Evolutionary conservation across 2,888 invertebrate genomes (phyloP), one percentile per base, ranked within the genome.

Genomic region (Epistrophe grossulariae): DNA sequence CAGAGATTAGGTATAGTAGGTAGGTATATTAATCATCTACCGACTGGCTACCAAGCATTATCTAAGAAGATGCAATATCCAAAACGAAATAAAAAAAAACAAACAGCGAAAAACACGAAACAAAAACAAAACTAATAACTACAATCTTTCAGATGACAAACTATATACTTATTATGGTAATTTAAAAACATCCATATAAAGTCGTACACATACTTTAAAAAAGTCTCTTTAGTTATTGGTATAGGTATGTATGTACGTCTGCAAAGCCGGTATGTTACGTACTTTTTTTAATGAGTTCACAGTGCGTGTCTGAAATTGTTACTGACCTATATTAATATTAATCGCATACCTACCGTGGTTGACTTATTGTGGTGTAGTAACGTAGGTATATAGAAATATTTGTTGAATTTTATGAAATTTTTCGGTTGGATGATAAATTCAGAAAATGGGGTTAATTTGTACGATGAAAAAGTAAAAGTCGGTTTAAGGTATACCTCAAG

Each of bases 261-360:
- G 55, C 31, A 19, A 50, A 66, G 64, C 50, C 35, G 68, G 50
- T 28, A 15, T 2, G 8, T 50, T 35, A 68, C 68, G 38, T 68
- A 68, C 64, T 68, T 24, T 68, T n/a, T 68, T 48, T 50, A 38
- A 50, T 68, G 48, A 50, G 19, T 50, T 50, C 35, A 45, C 48
- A 48, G 57, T 83, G 79, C 73, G 79, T 70, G 77, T 74, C 55
- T 57, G 57, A 50, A 68, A 55, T 55, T 55, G 38, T 70, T 70
- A 74, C 79, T 79, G 83, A 84, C 79, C 83, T 84, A 79, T 71
- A 59, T 38, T 55, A 78, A 48, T 68, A 78, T 59, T 45, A 60
- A 28, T 66, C 66, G 28, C 15, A 72, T 45, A 35, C 43, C 43
- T 35, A 31, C 48, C 13, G 35, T 15, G 9, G 62, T 43, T 24